These are phyloP conservation scores for Esox masquinongy DNA, from an alignment of 2,797 vertebrate species.

Conservation along the genomic window DNA sequence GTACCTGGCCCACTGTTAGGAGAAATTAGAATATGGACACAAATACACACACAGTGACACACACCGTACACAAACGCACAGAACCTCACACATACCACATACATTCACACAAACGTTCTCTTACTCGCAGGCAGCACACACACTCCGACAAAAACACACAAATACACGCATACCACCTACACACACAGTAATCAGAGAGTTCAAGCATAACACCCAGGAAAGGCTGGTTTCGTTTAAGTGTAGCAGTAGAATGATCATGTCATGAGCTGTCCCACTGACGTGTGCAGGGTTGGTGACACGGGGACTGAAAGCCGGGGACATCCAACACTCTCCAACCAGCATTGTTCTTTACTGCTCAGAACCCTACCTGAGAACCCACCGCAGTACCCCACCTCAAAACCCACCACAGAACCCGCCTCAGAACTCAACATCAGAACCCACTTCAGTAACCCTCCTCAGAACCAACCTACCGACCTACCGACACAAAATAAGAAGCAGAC, in stretches of 20 bases:
- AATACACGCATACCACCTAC: background rate
- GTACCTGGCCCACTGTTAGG: background rate
- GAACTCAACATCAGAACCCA: too few species aligned
- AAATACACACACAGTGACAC: background rate
- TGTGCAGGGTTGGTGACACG: background rate
- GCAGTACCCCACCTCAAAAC: too few species aligned
- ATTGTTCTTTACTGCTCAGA: background rate
- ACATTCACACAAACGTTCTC: background rate
- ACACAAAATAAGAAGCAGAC: background rate
- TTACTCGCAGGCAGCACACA: background rate
- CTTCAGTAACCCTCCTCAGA: too few species aligned
- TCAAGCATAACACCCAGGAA: conserved; percentile 22
- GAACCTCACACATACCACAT: background rate
- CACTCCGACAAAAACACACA: background rate
- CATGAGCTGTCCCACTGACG: conserved; percentile 1
- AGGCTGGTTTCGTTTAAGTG: conserved; percentile 32
- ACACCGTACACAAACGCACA: background rate
- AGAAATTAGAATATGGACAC: background rate
- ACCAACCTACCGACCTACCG: background rate
- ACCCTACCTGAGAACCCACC: too few species aligned
- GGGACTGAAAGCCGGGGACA: conserved; percentile 10
- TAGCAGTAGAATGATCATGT: conserved; percentile 18
- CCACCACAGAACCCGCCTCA: too few species aligned
- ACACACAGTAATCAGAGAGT: conserved; percentile 13
- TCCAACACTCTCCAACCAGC: background rate